Conservation (phyloP, 92 coral and sea anemone species). For the Chrysogorgia sp. region DNA sequence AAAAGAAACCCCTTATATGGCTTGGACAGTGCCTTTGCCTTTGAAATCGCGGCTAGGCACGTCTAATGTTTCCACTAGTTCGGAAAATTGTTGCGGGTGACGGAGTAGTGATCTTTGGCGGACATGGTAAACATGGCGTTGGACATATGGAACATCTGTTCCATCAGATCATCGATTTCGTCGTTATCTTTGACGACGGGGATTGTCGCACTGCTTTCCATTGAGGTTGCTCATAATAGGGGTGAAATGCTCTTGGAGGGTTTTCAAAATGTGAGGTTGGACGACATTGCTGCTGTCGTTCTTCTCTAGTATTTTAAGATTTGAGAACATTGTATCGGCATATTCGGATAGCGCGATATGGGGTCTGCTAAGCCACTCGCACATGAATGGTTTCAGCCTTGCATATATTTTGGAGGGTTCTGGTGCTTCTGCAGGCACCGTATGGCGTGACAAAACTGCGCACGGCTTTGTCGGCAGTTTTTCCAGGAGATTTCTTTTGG, state of each 20-base stretch:
- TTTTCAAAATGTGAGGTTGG: background rate
- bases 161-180: slow-evolving; percentile 13
- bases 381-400: slow-evolving; percentile 6
- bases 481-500: background rate
- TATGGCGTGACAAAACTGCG: slow-evolving; percentile 40
- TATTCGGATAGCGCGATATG: slow-evolving; percentile 21
- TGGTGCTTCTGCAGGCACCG: background rate
- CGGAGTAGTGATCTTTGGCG: background rate
- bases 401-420: background rate
- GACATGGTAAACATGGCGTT: slow-evolving; percentile 16
- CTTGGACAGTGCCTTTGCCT: background rate
- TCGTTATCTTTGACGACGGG: background rate
- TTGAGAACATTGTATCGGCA: slow-evolving; percentile 12
- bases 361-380: slow-evolving; percentile 38
- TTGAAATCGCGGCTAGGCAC: background rate
- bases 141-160: background rate
- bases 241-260: background rate
- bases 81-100: background rate
- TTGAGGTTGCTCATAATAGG: background rate
- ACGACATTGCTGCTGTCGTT: background rate
- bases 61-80: background rate
- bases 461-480: background rate
- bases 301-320: background rate
- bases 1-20: background rate
- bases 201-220: background rate